Percentiles rank a stretch among this genome's conserved stretches.
phyloP scores from a whole-genome alignment of 2,797 vertebrate genomes.

The Malurus splendens region DNA sequence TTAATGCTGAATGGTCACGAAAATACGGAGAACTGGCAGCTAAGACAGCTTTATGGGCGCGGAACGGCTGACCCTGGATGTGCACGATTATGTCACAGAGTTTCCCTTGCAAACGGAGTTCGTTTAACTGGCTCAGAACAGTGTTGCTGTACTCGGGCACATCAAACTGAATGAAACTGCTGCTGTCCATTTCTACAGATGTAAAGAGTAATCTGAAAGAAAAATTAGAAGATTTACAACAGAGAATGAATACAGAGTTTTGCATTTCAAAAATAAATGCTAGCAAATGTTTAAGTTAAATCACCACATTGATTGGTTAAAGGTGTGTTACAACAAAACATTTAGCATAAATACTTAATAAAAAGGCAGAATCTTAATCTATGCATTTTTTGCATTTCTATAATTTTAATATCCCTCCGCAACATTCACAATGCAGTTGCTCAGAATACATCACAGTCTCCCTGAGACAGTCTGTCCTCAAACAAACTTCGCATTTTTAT shows the following conservation, averaged over 20 bases:
- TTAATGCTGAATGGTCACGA: slow-evolving; percentile 95
- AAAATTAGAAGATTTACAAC: slow-evolving; percentile 30
- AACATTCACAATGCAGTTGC: background rate
- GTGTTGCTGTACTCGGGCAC: slow-evolving; percentile 98
- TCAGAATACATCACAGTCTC: background rate
- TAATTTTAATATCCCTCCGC: background rate
- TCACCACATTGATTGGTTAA: background rate
- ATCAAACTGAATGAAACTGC: slow-evolving; percentile 97
- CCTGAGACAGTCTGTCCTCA: background rate
- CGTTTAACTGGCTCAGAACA: slow-evolving; percentile 94
- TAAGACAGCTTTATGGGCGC: slow-evolving; percentile 95
- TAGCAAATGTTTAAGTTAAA: background rate
- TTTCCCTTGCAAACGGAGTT: slow-evolving; percentile 94
- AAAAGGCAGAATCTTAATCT: background rate
- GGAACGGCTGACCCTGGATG: slow-evolving; percentile 96
- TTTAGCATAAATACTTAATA: background rate
- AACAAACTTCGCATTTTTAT: background rate
- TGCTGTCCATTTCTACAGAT: slow-evolving; percentile 93
- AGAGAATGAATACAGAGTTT: background rate
- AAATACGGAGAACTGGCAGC: slow-evolving; percentile 98
- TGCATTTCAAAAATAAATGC: background rate
- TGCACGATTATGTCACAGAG: slow-evolving; percentile 98
- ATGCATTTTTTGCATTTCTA: background rate
- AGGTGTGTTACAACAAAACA: background rate
- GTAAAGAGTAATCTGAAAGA: slow-evolving; percentile 62